A percentile compares a stretch with the other conserved stretches of the same genome.
Conservation (phyloP, 1,140 invertebrate genomes). For the Aphaenogaster rudis region DNA sequence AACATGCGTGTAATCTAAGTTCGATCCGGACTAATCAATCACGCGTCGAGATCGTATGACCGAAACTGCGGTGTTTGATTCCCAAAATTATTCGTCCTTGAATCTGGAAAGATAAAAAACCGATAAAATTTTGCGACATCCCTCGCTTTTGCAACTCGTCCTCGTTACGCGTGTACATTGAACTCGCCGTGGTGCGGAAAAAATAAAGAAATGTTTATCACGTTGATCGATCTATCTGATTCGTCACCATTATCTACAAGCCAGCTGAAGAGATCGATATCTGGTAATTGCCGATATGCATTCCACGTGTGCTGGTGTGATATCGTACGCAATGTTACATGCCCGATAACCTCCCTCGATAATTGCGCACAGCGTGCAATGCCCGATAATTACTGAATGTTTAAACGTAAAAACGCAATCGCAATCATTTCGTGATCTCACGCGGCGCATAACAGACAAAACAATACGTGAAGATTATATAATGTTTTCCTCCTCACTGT, state of each 20-base stretch:
- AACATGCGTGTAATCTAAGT: background rate
- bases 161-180: conserved; percentile 3
- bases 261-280: background rate
- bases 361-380: conserved; percentile 43
- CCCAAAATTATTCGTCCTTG: background rate
- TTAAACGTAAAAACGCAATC: conserved; percentile 9
- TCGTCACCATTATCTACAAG: background rate
- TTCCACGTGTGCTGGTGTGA: background rate
- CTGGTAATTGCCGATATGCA: conserved; percentile 20
- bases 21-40: background rate
- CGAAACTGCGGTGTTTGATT: background rate
- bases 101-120: background rate
- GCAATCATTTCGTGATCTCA: conserved; percentile 30
- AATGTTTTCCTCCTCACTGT: conserved; percentile 16
- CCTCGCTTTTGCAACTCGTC: background rate
- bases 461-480: conserved; percentile 35
- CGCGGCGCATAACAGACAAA: background rate
- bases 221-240: background rate
- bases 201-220: conserved; percentile 3
- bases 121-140: background rate
- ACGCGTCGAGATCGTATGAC: background rate
- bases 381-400: conserved; percentile 43
- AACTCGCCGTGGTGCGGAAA: background rate
- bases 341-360: conserved; percentile 29
- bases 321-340: background rate